phyloP scores from a whole-genome alignment of 2,797 vertebrate species.

The Sandelia bainsii region DNA sequence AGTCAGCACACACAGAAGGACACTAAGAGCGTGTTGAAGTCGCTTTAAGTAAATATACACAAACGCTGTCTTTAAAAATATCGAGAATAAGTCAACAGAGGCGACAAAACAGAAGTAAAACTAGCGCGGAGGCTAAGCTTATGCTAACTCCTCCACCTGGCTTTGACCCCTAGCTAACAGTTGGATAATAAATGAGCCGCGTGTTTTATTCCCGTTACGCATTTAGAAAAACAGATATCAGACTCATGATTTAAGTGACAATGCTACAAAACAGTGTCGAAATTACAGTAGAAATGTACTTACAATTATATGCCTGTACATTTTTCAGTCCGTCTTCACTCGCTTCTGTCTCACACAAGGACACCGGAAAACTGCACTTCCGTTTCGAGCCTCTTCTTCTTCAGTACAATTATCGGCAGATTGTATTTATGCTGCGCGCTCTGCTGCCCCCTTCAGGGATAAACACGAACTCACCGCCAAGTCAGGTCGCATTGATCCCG shows the following conservation, averaged over 20 bases:
- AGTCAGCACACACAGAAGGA: not conserved
- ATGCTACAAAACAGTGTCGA: fast-evolving
- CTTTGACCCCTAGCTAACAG: conserved; percentile 55
- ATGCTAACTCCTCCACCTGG: conserved; percentile 27
- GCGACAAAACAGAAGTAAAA: fast-evolving
- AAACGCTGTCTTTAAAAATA: not conserved
- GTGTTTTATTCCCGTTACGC: fast-evolving
- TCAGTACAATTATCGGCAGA: fast-evolving
- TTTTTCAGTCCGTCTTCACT: conserved; percentile 16
- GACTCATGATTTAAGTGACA: fast-evolving
- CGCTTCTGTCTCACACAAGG: conserved; percentile 51
- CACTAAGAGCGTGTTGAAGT: fast-evolving
- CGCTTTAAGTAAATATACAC: fast-evolving
- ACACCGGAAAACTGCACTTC: conserved; percentile 60
- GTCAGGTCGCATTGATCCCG: no score
- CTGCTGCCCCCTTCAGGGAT: conserved; percentile 14
- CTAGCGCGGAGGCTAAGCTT: conserved; percentile 12
- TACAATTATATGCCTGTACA: conserved; percentile 69
- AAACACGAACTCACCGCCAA: not conserved
- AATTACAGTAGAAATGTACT: not conserved
- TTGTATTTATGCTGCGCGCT: not conserved
- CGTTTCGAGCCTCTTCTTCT: conserved; percentile 36
- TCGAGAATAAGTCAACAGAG: fast-evolving
- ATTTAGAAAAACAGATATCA: fast-evolving
- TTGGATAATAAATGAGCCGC: not conserved